Evolutionary conservation across 2,113 vertebrate genomes (phyloP), one percentile per base, ranked within the genome.

Genomic region (Sinocyclocheilus anshuiensis): DNA sequence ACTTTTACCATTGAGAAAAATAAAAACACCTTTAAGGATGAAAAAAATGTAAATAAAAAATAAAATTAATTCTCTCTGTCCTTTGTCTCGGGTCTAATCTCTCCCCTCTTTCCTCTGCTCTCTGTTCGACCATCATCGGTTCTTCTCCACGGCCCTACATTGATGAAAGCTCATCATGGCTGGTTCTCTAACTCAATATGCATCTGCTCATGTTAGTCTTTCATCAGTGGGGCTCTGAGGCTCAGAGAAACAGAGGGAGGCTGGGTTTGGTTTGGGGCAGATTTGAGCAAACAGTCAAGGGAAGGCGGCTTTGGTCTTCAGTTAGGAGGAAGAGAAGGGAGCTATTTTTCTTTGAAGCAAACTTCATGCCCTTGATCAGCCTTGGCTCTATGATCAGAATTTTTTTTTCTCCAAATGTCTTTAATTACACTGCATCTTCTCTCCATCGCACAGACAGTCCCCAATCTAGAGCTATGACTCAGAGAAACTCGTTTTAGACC

Each of bases 161-260:
- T 89, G 91, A 92, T 94, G 90, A 94, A 92, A 93, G 89, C 90
- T 90, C 88, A 75, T 90, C 90, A 92, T 81, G 85, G 90, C 61
- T 81, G 81, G 86, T 90, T 83, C 87, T 86, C 83, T 86, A 91
- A 92, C 93, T 93, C 88, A 90, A 85, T 91, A 91, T 90, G 88
- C 87, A 89, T 88, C 86, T 87, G 89, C 90, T 92, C 86, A 91
- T 92, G 91, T 91, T 86, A 88, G 76, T 77, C 90, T 94, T 94
- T 92, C 88, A 93, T 94, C 91, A 91, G 79, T 59, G 20, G 22
- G 33, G 67, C 79, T 61, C 74, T 61, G 29, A 69, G 69, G 84
- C 45, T 74, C 45, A 65, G 53, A 75, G 55, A 39, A 36, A 18
- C 63, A 22, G 26, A 57, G 81, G 89, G 87, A 89, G 84, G 77